A percentile compares a stretch with the other conserved stretches of the same genome.
Conservation (phyloP, 92 coral and sea anemone genomes). For the Chrysogorgia sp. region DNA sequence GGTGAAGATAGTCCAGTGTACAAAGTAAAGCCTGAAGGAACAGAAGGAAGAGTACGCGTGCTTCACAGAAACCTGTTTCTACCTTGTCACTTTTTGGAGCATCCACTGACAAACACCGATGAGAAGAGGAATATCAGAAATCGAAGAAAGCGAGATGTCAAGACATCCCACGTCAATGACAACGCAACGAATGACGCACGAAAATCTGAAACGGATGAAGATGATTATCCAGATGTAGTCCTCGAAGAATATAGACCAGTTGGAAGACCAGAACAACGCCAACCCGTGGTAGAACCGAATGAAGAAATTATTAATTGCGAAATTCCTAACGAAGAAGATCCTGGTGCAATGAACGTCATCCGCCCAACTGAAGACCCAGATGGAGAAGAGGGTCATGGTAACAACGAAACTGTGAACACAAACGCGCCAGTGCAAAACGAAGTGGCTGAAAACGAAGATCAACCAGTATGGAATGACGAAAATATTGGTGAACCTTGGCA, state of each 20-base stretch:
- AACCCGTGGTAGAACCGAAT: slow-evolving; percentile 1
- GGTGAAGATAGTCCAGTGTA: slow-evolving; percentile 19
- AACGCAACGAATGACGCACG: slow-evolving; percentile 14
- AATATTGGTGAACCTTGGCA: slow-evolving; percentile 8
- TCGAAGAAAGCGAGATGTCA: slow-evolving; percentile 16
- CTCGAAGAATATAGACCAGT: slow-evolving; percentile 19
- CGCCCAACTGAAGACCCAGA: neutral
- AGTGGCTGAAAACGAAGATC: slow-evolving; percentile 2
- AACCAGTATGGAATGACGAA: slow-evolving; percentile 15
- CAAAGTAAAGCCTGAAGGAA: slow-evolving; percentile 2
- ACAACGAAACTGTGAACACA: slow-evolving; percentile 2
- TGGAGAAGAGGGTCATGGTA: neutral
- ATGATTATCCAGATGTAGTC: slow-evolving; percentile 9
- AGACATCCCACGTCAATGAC: neutral
- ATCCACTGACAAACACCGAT: slow-evolving; percentile 23
- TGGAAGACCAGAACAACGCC: slow-evolving; percentile 19
- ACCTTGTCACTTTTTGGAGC: slow-evolving; percentile 7
- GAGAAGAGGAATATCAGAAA: neutral
- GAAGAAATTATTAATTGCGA: slow-evolving; percentile 15
- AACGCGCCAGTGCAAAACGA: neutral
- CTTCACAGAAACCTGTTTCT: neutral
- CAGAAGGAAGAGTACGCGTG: slow-evolving; percentile 14
- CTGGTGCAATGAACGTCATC: neutral
- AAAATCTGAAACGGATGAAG: slow-evolving; percentile 36
- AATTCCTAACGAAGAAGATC: slow-evolving; percentile 20